Base-by-base conservation (phyloP, 2,797 vertebrate species). In the Lophura swinhoii region DNA sequence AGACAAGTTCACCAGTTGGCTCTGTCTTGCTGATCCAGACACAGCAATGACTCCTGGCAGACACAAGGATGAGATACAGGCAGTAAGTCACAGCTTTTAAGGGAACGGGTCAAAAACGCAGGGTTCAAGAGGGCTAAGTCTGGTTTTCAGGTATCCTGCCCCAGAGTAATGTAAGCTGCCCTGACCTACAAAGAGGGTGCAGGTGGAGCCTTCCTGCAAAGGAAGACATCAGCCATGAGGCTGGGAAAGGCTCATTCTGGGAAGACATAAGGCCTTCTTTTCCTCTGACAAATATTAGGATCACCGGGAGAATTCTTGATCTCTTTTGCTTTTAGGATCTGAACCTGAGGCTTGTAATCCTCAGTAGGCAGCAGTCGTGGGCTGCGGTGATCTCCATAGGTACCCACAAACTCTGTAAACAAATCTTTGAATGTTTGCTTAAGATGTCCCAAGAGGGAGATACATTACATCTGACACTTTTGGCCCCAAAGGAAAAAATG, bases 1-100 rank as follows among this genome's bases (percentile, higher is more conserved):
- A 94, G 93, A 94, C 91, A 77, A 94, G 86, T 94, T 96, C 95
- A 96, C 94, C 94, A 95, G 79, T 84, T 94, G 95, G 94, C 92
- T 96, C 94, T 85, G 85, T 70, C 78, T 90, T 94, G 22, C 90
- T 82, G 88, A 91, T 91, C 86, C 84, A 82, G 90, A 90, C 88
- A 91, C 21, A 6, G 71, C 10, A 2, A 79, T 68, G 90, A 87
- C 71, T 94, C 37, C 77, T 94, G 95, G 93, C 93, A 94, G 69
- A 43, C 60, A 1, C 14, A 3, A 39, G 44, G 58, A 51, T 49
- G 74, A 90, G 71, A 79, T 73, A 4, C 4, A 31, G 74, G 84
- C 37, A 70, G 33, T 62, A 90, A 86, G 84, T 93, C 62, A 46
- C 41, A 85, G 43, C 69, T 90, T 96, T 58, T 60, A 67, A 88